Evolutionary conservation across 2,797 vertebrate species (phyloP).

Genomic region (Kryptolebias ocellatus): DNA sequence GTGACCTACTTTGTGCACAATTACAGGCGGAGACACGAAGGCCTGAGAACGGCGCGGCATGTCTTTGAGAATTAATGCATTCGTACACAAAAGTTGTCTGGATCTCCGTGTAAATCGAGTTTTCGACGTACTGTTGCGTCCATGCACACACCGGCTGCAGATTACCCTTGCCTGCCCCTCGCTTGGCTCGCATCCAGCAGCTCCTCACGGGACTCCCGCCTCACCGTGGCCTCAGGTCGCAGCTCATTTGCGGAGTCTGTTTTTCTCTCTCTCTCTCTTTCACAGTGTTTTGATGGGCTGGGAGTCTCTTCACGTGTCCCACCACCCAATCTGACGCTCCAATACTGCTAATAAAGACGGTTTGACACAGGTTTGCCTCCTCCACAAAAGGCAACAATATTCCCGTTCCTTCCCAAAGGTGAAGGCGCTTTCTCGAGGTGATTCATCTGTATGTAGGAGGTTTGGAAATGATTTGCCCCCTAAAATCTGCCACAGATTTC

Average conservation of each 20-base stretch:
- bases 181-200: conserved; percentile 40
- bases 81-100: conserved; percentile 14
- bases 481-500: conserved; percentile 42
- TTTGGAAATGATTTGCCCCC: conserved; percentile 42
- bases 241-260: conserved; percentile 59
- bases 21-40: conserved; percentile 23
- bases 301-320: conserved; percentile 22
- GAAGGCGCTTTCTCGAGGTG: conserved; percentile 32
- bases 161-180: conserved; percentile 33
- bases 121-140: conserved; percentile 20
- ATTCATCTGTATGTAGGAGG: conserved; percentile 66
- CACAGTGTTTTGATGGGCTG: conserved; percentile 26
- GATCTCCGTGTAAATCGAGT: conserved; percentile 27
- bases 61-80: conserved; percentile 48
- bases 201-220: conserved; percentile 50
- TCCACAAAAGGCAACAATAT: conserved; percentile 24
- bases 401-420: conserved; percentile 36
- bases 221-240: conserved; percentile 54
- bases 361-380: conserved; percentile 42
- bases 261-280: conserved; percentile 35
- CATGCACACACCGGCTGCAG: conserved; percentile 6
- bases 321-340: background rate
- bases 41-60: conserved; percentile 38
- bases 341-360: conserved; percentile 16
- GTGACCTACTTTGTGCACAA: conserved; percentile 66